Conservation (phyloP, 2,797 vertebrate genomes). For the Micromesistius poutassou region DNA sequence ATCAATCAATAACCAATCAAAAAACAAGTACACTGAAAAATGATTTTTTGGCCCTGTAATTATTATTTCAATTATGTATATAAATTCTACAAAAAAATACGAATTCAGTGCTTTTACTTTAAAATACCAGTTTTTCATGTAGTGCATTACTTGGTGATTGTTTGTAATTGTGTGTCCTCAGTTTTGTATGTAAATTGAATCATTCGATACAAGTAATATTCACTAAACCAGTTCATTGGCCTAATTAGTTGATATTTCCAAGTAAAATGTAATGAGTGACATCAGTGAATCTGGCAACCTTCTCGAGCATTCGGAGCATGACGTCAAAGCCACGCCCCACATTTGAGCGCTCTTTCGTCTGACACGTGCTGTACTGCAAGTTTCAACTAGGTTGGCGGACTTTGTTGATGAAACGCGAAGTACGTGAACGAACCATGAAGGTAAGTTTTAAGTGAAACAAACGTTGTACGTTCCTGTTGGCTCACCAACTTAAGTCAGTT, state of each 20-base stretch:
- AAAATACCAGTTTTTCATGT: neutral
- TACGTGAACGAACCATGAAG: neutral
- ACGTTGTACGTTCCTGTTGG: conserved; percentile 1
- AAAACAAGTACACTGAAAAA: no score
- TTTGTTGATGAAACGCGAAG: no score
- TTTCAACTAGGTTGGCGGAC: no score
- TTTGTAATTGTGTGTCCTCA: conserved; percentile 4
- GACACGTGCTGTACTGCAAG: no score
- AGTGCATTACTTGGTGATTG: conserved; percentile 1
- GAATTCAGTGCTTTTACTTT: conserved; percentile 1
- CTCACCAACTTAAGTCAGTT: conserved; percentile 1
- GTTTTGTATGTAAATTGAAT: neutral
- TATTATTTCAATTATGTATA: neutral
- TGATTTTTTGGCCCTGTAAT: conserved; percentile 4
- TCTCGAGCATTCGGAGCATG: no score
- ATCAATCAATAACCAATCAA: no score
- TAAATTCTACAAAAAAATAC: neutral
- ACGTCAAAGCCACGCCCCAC: no score
- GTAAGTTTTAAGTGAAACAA: neutral
- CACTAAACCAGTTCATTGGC: neutral
- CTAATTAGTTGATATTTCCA: neutral
- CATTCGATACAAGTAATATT: neutral
- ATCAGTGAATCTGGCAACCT: no score
- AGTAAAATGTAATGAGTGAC: neutral
- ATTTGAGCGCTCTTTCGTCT: no score